Evolutionary conservation across 2,888 invertebrate species (phyloP), one percentile per base, ranked within the genome.

Genomic region (Nomada fucata): DNA sequence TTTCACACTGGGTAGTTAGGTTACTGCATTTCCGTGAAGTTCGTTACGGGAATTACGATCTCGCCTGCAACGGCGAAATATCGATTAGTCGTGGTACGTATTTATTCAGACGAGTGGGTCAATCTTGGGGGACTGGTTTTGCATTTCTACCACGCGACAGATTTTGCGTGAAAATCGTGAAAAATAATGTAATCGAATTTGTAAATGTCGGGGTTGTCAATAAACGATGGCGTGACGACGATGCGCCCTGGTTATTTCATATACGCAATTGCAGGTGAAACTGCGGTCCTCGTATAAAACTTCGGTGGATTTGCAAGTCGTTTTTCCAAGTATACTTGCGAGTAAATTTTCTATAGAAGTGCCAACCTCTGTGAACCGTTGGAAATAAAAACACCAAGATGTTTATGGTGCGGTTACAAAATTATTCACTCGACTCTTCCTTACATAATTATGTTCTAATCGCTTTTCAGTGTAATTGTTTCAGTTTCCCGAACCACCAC

Each of bases 401-500:
- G 82, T 82, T 80, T 65, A 73, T 82, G 82, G 82, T 82, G 55
- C 0, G 70, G 26, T 59, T 23, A 13, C 11, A 1, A 9, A 42
- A 52, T 18, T 23, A 13, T 61, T 26, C 5, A 18, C n/a, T 29
- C n/a, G 9, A 52, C 5, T 29, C 23, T 61, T 52, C 18, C 5
- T 29, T 20, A 52, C n/a, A 4, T 9, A 44, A 15, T 29, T 50
- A 44, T 2, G 11, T 50, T 15, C 5, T 7, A 59, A 42, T 50
- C 9, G 50, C 20, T 0, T 68, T 10, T 60, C 55, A 20, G 29
- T 4, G 2, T 47, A 23, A 52, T 36, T 53, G 3, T 11, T 73
- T 15, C n/a, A 89, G 86, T 83, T 85, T 85, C 84, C 84, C 20
- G 83, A 86, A 53, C 79, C 85, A 47, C 65, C 78, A 1, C 80